Conservation (phyloP, 2,888 invertebrate species). For the Cryptus viduatorius region DNA sequence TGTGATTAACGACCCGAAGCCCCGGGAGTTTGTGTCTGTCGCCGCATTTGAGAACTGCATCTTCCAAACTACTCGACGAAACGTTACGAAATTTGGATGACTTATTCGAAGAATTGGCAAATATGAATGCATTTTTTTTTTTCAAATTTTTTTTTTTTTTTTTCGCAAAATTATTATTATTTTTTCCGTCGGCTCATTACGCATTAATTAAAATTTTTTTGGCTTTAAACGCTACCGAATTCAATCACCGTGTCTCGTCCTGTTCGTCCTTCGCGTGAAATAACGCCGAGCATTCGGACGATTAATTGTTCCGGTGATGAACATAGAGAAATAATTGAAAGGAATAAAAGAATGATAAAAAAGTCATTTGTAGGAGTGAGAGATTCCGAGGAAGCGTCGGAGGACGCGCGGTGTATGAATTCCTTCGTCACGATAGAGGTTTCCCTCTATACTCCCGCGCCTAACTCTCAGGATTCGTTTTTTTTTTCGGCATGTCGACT, state of each 20-base stretch:
- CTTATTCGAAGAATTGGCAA: too few relatives aligned
- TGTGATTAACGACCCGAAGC: background rate
- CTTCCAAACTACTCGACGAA: too few relatives aligned
- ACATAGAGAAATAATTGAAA: background rate
- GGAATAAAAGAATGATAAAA: background rate
- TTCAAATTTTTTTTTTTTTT: background rate
- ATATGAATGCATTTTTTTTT: too few relatives aligned
- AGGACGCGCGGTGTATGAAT: background rate
- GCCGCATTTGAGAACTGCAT: background rate
- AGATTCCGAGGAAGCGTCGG: conserved; percentile 2
- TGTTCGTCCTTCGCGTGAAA: conserved; percentile 11
- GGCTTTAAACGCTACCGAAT: conserved; percentile 21
- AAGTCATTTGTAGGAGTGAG: background rate
- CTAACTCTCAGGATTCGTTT: too few relatives aligned
- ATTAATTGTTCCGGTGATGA: conserved; percentile 16
- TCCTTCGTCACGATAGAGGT: background rate
- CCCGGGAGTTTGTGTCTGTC: background rate
- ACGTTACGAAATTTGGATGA: too few relatives aligned
- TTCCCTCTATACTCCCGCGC: conserved; percentile 4
- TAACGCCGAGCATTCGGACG: background rate
- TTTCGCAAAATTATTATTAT: background rate
- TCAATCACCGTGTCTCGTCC: background rate
- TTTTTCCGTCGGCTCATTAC: conserved; percentile 2
- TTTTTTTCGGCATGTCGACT: too few relatives aligned
- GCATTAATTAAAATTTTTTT: conserved; percentile 4